phyloP scores from a whole-genome alignment of 2,797 vertebrate species.

The Naso thynnoides region DNA sequence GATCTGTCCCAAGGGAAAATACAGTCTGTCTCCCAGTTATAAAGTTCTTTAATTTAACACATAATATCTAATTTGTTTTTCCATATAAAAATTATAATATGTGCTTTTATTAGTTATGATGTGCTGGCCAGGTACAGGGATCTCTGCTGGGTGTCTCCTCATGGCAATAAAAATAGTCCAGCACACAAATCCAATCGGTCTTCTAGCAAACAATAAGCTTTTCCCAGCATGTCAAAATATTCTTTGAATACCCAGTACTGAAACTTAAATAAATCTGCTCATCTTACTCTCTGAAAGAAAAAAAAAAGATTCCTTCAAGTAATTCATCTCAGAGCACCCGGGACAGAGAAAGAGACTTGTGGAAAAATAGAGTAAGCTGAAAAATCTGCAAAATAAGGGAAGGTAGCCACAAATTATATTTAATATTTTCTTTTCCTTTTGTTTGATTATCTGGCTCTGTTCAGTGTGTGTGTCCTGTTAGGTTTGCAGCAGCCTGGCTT shows the following conservation, averaged over 20 bases:
- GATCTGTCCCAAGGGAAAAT: background rate
- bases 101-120: background rate
- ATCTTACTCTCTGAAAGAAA: background rate
- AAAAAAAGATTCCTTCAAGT: background rate
- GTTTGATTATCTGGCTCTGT: conserved; percentile 1
- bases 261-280: background rate
- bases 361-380: conserved; percentile 5
- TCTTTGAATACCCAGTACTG: background rate
- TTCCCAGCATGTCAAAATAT: background rate
- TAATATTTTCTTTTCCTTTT: background rate
- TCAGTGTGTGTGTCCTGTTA: conserved; percentile 6
- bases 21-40: background rate
- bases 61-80: background rate
- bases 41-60: background rate
- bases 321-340: background rate
- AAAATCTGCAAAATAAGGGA: conserved; percentile 4
- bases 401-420: background rate
- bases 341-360: background rate
- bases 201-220: conserved; percentile 9
- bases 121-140: background rate
- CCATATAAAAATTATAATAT: background rate
- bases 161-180: background rate
- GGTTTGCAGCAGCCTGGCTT: conserved; percentile 32
- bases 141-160: conserved; percentile 8
- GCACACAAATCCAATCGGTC: background rate